Base-by-base conservation (phyloP, 2,797 vertebrate species). In the Nannoperca australis region DNA sequence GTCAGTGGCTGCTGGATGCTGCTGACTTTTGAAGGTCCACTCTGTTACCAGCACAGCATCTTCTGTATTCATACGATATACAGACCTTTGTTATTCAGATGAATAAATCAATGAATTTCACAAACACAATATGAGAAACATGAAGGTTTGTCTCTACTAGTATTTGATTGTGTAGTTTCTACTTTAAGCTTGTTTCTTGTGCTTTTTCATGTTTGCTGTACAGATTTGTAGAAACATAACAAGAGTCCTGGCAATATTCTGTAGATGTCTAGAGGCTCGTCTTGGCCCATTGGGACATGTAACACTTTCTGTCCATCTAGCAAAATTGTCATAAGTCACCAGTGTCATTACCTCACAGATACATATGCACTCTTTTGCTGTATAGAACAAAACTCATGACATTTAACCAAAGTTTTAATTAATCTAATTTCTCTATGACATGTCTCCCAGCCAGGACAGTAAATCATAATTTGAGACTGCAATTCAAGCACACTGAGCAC, bases 391-490 rank as follows among this genome's bases (percentile, higher is more conserved):
- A 30, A 36, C 24, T 70, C n/a, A 68, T 55, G 18, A 32, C 76
- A 70, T 79, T 66, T 73, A 67, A 61, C 56, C 53, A 75, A 47
- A 76, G 50, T 59, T 18, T 58, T 65, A 56, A 76, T 78, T 73
- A 79, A 74, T 83, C 36, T 66, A 38, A 56, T 65, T 22, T 53
- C 22, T 72, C 32, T 18, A 36, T 81, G 76, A 80, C 59, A 68
- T 20, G 22, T 79, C 78, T 85, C 42, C 45, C 17, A 71, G 76
- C 64, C 40, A 67, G 71, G 42, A 50, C 63, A 54, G 86, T 88
- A 80, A 76, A 81, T 84, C 58, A 63, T 72, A 67, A 82, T 86
- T 78, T 73, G 36, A 78, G 69, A 32, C 49, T 66, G 27, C 55
- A 61, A 85, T 80, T 89, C 61, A 77, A 73, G 30, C 49, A 38